A percentile compares a stretch with the other conserved stretches of the same genome.
Conservation (phyloP, 2,888 invertebrate species). For the Leptogaster cylindrica region DNA sequence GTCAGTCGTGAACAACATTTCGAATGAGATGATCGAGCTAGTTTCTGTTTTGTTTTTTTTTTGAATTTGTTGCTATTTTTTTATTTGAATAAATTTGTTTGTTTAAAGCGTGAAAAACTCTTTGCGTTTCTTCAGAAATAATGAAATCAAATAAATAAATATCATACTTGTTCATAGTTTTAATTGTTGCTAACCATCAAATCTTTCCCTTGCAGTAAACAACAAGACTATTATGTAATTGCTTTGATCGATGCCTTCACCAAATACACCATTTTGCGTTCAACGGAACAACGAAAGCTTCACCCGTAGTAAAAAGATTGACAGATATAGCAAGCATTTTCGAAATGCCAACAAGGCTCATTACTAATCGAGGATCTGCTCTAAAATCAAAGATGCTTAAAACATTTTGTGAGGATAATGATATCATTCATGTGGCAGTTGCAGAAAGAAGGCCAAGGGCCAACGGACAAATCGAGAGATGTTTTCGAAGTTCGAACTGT, state of each 20-base stretch:
- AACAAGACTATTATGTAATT: constrained; percentile 45
- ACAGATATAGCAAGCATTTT: constrained; percentile 45
- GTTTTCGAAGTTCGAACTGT: neutral
- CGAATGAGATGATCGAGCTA: too few relatives aligned
- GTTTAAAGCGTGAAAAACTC: too few relatives aligned
- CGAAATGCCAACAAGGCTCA: constrained; percentile 44
- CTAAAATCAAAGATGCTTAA: constrained; percentile 47
- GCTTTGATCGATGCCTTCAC: constrained; percentile 45
- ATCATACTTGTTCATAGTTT: too few relatives aligned
- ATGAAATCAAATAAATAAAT: too few relatives aligned
- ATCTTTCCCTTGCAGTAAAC: constrained; percentile 46
- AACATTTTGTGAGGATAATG: constrained; percentile 22
- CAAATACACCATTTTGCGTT: constrained; percentile 44
- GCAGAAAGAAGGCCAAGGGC: constrained; percentile 49
- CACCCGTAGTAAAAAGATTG: constrained; percentile 41
- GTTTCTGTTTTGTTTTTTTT: too few relatives aligned
- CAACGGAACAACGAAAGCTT: constrained; percentile 47
- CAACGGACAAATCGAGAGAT: constrained; percentile 49
- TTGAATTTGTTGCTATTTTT: too few relatives aligned
- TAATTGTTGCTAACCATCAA: too few relatives aligned
- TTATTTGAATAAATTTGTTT: too few relatives aligned
- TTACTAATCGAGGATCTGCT: constrained; percentile 45
- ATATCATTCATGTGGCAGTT: constrained; percentile 47
- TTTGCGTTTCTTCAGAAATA: too few relatives aligned
- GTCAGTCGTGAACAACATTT: too few relatives aligned